phyloP scores from a whole-genome alignment of 2,113 vertebrate genomes.

The Paracanthobrama guichenoti region DNA sequence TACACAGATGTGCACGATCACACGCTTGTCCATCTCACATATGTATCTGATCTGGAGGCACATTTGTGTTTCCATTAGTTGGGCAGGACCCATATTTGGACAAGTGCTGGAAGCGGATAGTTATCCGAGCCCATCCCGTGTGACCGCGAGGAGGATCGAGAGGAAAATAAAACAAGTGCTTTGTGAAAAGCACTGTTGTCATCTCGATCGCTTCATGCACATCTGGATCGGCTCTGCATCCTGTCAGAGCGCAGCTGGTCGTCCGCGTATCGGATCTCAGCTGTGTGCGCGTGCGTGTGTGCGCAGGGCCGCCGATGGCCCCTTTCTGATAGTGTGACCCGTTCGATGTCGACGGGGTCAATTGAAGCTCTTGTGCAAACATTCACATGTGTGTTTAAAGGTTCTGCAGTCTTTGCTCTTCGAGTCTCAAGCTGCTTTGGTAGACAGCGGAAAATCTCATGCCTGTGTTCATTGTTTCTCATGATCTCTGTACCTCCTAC shows the following conservation, averaged over 20 bases:
- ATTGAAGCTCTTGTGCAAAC: conserved; percentile 46
- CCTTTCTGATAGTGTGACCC: conserved; percentile 18
- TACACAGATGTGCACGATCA: conserved; percentile 12
- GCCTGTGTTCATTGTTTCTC: background rate
- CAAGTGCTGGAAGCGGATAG: conserved; percentile 53
- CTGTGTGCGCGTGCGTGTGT: conserved; percentile 18
- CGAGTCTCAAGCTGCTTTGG: conserved; percentile 20
- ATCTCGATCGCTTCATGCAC: conserved; percentile 41
- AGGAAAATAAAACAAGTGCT: conserved; percentile 57
- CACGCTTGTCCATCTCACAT: background rate
- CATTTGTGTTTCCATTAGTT: conserved; percentile 50
- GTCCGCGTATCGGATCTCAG: conserved; percentile 37
- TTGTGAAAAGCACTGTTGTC: conserved; percentile 51
- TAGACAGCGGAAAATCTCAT: conserved; percentile 16
- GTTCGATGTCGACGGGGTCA: conserved; percentile 27
- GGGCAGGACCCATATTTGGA: conserved; percentile 53
- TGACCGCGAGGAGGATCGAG: conserved; percentile 11
- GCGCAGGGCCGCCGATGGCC: background rate
- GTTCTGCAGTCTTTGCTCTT: conserved; percentile 16
- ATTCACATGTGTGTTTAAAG: conserved; percentile 35
- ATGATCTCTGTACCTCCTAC: background rate
- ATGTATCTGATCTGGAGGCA: conserved; percentile 27
- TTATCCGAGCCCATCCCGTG: conserved; percentile 45
- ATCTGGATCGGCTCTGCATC: conserved; percentile 59
- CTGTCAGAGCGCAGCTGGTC: conserved; percentile 52